Evolutionary conservation across 2,888 invertebrate genomes (phyloP).

Genomic region (Polydrusus pterygomalis): DNA sequence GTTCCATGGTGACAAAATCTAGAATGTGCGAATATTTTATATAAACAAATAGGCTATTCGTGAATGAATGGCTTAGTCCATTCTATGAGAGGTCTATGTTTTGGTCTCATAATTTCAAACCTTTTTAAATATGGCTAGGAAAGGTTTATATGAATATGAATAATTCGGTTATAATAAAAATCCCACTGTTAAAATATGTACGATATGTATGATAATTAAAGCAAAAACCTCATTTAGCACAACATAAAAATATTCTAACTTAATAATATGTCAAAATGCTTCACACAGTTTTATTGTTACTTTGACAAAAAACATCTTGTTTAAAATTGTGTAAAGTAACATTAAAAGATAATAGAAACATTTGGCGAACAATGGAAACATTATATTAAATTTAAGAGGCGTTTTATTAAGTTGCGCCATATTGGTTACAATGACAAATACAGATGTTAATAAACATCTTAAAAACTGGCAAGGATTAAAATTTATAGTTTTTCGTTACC

Average conservation of each 20-base stretch:
- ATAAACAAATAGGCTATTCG: too few relatives aligned
- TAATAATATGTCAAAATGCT: constrained; percentile 13
- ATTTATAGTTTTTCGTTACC: too few relatives aligned
- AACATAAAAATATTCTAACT: constrained; percentile 3
- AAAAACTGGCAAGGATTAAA: neutral
- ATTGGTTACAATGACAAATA: constrained; percentile 6
- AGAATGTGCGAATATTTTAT: too few relatives aligned
- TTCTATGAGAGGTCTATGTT: too few relatives aligned
- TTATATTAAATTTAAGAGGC: constrained; percentile 14
- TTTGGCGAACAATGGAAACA: constrained; percentile 19
- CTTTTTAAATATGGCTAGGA: too few relatives aligned
- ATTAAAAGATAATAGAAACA: constrained; percentile 27
- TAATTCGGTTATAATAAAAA: too few relatives aligned
- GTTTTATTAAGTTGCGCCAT: constrained; percentile 16
- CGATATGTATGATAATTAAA: too few relatives aligned
- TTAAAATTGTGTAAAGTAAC: constrained; percentile 16
- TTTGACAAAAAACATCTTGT: constrained; percentile 28
- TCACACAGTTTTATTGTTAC: constrained; percentile 26
- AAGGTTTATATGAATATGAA: too few relatives aligned
- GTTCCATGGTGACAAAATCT: too few relatives aligned
- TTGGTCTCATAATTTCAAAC: too few relatives aligned
- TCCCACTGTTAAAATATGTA: too few relatives aligned
- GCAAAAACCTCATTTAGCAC: constrained; percentile 2
- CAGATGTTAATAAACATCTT: neutral
- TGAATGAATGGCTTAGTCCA: too few relatives aligned